Evolutionary conservation across 2,888 invertebrate species (phyloP), one percentile per base, ranked within the genome.

Genomic region (Campopleginae sp.): DNA sequence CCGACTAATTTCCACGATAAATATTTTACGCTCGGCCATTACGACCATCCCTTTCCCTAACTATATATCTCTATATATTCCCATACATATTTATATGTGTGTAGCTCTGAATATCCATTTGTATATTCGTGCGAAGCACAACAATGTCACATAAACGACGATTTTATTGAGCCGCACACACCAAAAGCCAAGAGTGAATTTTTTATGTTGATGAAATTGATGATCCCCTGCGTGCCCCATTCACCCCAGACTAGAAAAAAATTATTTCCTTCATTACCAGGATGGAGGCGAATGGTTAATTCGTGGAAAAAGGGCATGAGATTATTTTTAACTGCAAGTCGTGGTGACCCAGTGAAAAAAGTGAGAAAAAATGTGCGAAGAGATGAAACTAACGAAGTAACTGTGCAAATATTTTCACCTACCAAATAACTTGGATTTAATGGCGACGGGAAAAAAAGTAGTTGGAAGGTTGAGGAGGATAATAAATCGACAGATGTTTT

Each of bases 1-100:
- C 89, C 89, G 91, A 91, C 91, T 92, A 92, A 92, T 92, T 92
- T 91, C 89, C 88, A 88, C 90, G 91, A 92, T 91, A 91, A 92
- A 92, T 91, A 92, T 92, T 92, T 92, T 91, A 92, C 91, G 88
- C 88, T 88, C 89, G 88, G 90, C 90, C 91, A 92, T 92, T 91
- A 91, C 90, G 89, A 86, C 54, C 89, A 89, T 88, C 87, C 46
- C 68, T 17, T 85, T 84, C 87, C 88, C 84, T 85, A 89, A 19
- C 48, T 38, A 2, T 70, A 54, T 63, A 27, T 72, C 38, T 71
- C n/a, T 63, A 46, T 31, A 38, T 38, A 38, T 38, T 38, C 38
- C 38, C 38, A 10, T 38, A 38, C 38, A 33, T 33, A 33, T 33
- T 33, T 33, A 2, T 4, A 33, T 33, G 38, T 38, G 38, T 38